Percentiles rank a stretch among this genome's conserved stretches.
Conservation (phyloP, 2,888 invertebrate species). For the Stegophylla sp. region DNA sequence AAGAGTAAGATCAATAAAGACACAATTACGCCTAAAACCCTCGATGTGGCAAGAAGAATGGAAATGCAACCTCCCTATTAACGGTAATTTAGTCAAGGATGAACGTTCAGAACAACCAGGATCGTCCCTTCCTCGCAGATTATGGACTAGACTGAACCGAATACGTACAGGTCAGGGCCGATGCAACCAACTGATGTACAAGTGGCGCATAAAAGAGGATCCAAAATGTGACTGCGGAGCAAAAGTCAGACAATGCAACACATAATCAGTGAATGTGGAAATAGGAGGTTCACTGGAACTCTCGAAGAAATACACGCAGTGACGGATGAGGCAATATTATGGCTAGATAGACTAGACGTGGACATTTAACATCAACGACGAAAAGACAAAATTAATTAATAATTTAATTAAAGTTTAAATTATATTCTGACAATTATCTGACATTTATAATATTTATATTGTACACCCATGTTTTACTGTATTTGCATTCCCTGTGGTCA, state of each 20-base stretch:
- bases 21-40: neutral
- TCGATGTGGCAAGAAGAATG: conserved; percentile 1
- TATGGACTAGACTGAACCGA: conserved; percentile 17
- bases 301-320: neutral
- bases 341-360: conserved; percentile 9
- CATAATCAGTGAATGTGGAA: neutral
- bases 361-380: conserved; percentile 5
- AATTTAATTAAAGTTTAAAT: neutral
- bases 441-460: neutral
- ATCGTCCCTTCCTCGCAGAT: neutral
- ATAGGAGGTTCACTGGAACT: neutral
- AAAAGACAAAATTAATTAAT: neutral
- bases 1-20: conserved; percentile 4
- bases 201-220: neutral
- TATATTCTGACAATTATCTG: too few relatives aligned
- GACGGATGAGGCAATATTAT: neutral
- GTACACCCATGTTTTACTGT: neutral
- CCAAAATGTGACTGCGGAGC: neutral
- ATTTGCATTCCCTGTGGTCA: neutral
- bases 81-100: conserved; percentile 10
- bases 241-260: neutral
- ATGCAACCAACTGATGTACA: neutral
- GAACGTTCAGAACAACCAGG: neutral
- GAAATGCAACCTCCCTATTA: neutral
- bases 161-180: conserved; percentile 1